Evolutionary conservation across 2,113 vertebrate species (phyloP).

Genomic region (Colaptes auratus): DNA sequence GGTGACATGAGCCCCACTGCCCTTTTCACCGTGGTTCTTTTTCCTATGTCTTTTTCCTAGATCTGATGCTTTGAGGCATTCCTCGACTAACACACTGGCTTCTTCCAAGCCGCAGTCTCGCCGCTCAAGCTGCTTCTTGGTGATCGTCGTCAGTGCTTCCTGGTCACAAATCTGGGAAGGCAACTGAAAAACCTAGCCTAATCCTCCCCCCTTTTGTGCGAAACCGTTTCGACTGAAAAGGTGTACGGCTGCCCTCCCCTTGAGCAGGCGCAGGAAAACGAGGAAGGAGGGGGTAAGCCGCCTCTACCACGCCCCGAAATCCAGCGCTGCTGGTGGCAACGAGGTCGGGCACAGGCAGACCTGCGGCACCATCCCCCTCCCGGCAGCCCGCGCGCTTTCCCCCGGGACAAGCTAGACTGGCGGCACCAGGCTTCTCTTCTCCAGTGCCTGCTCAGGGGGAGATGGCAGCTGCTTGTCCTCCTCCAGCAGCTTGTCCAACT

Average conservation of each 20-base stretch:
- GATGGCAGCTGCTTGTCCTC: background rate
- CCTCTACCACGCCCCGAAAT: background rate
- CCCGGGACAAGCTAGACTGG: background rate
- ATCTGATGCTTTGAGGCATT: background rate
- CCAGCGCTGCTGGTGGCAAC: no score
- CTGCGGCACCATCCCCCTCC: background rate
- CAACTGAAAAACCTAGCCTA: fast-evolving
- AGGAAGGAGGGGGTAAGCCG: fast-evolving
- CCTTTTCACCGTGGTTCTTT: fast-evolving
- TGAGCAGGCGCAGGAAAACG: fast-evolving
- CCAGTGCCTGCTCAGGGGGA: background rate
- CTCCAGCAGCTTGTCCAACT: background rate
- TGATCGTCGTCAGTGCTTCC: fast-evolving
- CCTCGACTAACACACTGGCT: background rate
- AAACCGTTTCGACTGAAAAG: fast-evolving
- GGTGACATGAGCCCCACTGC: fast-evolving
- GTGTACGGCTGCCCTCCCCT: fast-evolving
- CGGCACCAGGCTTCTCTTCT: background rate
- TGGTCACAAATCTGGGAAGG: fast-evolving
- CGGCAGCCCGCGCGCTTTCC: no score
- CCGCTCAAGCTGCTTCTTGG: background rate
- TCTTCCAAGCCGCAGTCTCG: background rate
- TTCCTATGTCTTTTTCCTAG: fast-evolving
- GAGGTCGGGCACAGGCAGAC: background rate
- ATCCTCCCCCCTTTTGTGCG: background rate